Evolutionary conservation across 23 tunicate genomes (phyloP).

Genomic region (Trididemnum miniatum): DNA sequence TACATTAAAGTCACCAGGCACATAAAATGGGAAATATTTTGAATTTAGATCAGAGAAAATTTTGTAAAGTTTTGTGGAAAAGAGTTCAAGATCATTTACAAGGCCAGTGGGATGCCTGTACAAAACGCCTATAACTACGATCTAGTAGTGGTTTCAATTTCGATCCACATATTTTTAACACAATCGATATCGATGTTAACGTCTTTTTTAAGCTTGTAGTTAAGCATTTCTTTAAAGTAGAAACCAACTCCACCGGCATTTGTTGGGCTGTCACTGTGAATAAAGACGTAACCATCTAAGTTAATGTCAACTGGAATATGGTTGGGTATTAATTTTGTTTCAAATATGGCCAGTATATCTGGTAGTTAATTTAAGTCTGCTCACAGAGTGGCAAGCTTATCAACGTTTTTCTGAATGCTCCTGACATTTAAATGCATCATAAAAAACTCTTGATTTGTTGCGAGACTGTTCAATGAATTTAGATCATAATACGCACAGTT

Average conservation of each 20-base stretch:
- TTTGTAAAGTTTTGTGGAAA: not conserved
- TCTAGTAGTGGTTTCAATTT: not conserved
- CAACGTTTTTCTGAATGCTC: not conserved
- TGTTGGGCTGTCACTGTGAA: not conserved
- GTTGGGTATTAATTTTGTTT: not conserved
- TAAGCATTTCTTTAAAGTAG: not conserved
- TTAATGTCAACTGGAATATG: not conserved
- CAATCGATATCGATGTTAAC: not conserved
- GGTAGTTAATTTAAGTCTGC: not conserved
- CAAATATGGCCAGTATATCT: not conserved
- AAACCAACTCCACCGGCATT: not conserved
- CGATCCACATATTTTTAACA: not conserved
- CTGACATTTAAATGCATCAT: not conserved
- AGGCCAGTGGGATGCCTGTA: not conserved
- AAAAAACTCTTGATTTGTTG: too few species aligned
- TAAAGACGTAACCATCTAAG: not conserved
- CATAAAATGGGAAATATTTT: not conserved
- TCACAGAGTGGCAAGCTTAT: not conserved
- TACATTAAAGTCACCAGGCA: not conserved
- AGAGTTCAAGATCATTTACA: not conserved
- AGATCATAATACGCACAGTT: not conserved
- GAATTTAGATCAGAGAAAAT: not conserved
- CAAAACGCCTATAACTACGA: not conserved
- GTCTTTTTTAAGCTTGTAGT: not conserved
- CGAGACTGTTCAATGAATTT: not conserved